Base-by-base conservation (phyloP, 1,140 invertebrate genomes). In the Drosophila gunungcola region DNA sequence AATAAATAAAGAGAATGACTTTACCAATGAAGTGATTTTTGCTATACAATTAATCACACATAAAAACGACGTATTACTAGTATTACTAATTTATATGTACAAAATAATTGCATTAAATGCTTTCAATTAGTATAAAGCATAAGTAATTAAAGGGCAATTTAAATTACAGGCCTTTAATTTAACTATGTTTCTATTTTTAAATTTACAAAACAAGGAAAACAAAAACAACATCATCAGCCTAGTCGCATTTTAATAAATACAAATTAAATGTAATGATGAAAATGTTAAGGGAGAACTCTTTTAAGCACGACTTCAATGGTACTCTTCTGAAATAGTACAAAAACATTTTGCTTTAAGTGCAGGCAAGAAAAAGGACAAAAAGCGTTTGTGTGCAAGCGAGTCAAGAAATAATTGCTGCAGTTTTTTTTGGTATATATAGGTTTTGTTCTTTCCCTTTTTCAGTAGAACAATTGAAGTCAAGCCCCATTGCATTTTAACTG, bases 401-500 rank as follows among this genome's bases (percentile, higher is more conserved):
- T 65, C 75, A 76, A 62, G 75, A 81, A 67, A 89, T 88, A 88
- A 89, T 86, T 89, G 84, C 84, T 80, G 73, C 54, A 57, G 80
- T 63, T 78, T 75, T 73, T 56, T 49, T 64, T 21, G 41, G n/a
- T 12, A 39, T 61, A 55, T 67, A 51, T 42, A 49, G 11, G 27
- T 51, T 63, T 41, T 21, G 36, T 25, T 32, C 36, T 51, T 49
- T 29, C 45, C 29, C 49, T 38, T 2, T 45, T 45, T 36, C 29
- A 65, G 38, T 38, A 72, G 79, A 86, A 86, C 83, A 86, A 86
- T 86, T 89, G 83, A 77, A 86, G 83, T 86, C 84, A 80, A 83
- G 83, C 83, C 83, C 63, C 75, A 83, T 60, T 86, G 70, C 70
- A 67, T 67, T 83, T 82, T 65, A 60, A 68, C 82, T 80, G 48